Evolutionary conservation across 2,888 invertebrate species (phyloP).

Genomic region (Dioctria rufipes): DNA sequence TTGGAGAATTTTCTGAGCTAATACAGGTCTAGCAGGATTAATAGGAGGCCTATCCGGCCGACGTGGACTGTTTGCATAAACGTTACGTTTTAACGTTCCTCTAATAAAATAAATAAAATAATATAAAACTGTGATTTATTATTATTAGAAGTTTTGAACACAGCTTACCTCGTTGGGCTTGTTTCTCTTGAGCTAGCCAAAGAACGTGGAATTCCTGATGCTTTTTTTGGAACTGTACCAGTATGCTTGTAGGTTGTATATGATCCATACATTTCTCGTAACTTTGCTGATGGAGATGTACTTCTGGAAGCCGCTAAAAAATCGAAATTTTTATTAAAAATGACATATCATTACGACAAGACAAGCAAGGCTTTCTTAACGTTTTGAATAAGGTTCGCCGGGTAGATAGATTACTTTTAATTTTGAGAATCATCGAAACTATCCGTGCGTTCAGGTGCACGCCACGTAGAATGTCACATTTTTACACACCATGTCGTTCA

Average conservation of each 20-base stretch:
- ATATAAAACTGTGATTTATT: not conserved
- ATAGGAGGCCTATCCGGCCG: slow-evolving; percentile 73
- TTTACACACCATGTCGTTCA: no score
- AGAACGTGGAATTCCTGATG: slow-evolving; percentile 82
- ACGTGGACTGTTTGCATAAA: slow-evolving; percentile 65
- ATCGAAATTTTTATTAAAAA: not conserved
- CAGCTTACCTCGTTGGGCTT: slow-evolving; percentile 74
- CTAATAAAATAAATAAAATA: slow-evolving; percentile 3
- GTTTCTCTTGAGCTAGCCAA: slow-evolving; percentile 80
- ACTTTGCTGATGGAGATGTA: slow-evolving; percentile 91
- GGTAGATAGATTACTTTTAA: not conserved
- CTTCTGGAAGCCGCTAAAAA: slow-evolving; percentile 90
- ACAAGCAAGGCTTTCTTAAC: not conserved
- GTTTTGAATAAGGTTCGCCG: no score
- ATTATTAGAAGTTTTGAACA: not conserved
- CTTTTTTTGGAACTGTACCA: slow-evolving; percentile 76
- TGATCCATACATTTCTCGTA: slow-evolving; percentile 79
- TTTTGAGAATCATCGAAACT: no score
- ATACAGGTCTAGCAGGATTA: slow-evolving; percentile 75
- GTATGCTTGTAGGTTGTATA: slow-evolving; percentile 68
- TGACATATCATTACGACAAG: not conserved
- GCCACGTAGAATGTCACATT: no score
- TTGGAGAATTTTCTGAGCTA: slow-evolving; percentile 87
- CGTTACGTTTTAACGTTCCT: slow-evolving; percentile 61
- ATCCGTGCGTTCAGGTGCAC: no score